These are phyloP conservation scores for Carlito syrichta DNA, from an alignment of 2,113 vertebrate genomes.

Conservation along the genomic window DNA sequence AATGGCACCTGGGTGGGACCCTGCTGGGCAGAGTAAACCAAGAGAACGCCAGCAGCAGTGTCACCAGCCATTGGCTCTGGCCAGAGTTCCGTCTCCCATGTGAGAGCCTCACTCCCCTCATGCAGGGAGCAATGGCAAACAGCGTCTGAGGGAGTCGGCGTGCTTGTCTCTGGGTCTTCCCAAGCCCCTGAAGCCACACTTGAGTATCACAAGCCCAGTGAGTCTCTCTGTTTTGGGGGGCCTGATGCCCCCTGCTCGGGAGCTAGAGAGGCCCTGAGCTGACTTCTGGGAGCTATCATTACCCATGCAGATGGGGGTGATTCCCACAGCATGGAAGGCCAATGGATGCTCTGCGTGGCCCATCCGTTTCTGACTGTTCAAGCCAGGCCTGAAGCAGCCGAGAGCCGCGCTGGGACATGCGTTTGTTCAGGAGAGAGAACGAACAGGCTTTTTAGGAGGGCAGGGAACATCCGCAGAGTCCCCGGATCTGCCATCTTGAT, in stretches of 20 bases:
- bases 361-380: not conserved
- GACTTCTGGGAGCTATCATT: not conserved
- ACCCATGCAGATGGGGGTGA: not conserved
- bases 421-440: not conserved
- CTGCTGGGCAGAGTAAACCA: not conserved
- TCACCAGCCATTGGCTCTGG: not conserved
- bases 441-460: no score
- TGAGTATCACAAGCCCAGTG: not conserved
- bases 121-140: not conserved
- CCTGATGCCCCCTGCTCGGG: accelerated
- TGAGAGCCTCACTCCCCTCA: not conserved
- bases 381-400: not conserved
- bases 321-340: no score
- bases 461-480: not conserved
- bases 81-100: accelerated
- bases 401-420: not conserved
- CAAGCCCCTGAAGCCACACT: not conserved
- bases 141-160: not conserved
- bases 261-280: accelerated
- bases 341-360: accelerated
- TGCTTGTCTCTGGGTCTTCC: not conserved
- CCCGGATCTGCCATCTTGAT: not conserved
- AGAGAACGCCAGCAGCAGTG: not conserved
- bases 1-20: not conserved
- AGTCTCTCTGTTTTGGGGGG: not conserved